These are phyloP conservation scores for Danio tinwini DNA, from an alignment of 2,797 vertebrate species.

Conservation along the genomic window DNA sequence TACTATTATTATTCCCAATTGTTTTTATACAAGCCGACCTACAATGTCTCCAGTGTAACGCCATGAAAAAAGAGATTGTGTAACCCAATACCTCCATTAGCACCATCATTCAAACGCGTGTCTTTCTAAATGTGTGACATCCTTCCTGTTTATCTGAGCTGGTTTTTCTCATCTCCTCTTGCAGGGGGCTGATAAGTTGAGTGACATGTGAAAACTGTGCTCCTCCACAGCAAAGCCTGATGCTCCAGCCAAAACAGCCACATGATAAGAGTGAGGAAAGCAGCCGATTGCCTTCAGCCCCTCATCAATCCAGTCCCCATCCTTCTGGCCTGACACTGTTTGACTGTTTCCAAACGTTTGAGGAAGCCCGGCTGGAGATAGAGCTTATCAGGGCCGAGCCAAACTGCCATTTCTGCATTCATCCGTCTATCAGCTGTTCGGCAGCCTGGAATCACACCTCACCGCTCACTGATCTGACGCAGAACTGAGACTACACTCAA, in stretches of 20 bases:
- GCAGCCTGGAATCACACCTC: constrained; percentile 69
- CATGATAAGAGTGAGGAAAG: constrained; percentile 52
- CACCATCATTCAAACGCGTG: constrained; percentile 49
- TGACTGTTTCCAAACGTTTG: constrained; percentile 68
- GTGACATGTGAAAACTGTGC: constrained; percentile 54
- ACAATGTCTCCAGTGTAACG: background rate
- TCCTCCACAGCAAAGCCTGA: constrained; percentile 33
- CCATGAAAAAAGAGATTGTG: constrained; percentile 3
- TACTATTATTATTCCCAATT: background rate
- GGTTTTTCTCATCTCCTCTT: constrained; percentile 51
- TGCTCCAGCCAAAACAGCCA: constrained; percentile 43
- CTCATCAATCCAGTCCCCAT: constrained; percentile 68
- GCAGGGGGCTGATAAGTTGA: constrained; percentile 56
- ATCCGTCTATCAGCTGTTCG: constrained; percentile 76
- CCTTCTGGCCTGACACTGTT: constrained; percentile 70
- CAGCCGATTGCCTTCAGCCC: constrained; percentile 67
- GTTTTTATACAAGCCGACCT: background rate
- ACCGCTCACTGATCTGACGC: constrained; percentile 2
- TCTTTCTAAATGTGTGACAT: constrained; percentile 44
- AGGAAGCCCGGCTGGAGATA: constrained; percentile 81
- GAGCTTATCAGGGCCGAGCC: constrained; percentile 71
- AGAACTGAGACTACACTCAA: background rate
- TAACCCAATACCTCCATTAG: constrained; percentile 34
- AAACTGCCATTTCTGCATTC: constrained; percentile 65
- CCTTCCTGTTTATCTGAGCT: constrained; percentile 66